These are phyloP conservation scores for Myoxocephalus aenaeus DNA, from an alignment of 2,797 vertebrate genomes.

Conservation along the genomic window DNA sequence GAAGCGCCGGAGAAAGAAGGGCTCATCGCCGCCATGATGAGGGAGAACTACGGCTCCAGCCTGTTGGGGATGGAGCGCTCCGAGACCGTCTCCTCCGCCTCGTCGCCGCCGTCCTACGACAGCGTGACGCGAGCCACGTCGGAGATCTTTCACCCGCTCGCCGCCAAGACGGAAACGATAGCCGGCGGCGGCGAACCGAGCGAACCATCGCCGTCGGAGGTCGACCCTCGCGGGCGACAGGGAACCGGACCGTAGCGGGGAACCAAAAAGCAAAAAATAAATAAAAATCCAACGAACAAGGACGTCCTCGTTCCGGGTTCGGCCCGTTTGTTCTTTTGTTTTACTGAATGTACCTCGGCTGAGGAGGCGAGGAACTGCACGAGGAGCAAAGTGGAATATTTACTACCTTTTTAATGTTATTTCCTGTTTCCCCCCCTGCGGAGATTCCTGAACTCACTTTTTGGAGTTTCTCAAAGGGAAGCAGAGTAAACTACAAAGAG, in stretches of 20 bases:
- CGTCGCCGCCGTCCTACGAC: conserved; percentile 95
- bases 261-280: conserved; percentile 25
- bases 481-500: conserved; percentile 34
- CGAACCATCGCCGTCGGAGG: conserved; percentile 75
- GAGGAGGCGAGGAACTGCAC: conserved; percentile 50
- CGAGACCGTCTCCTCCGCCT: conserved; percentile 90
- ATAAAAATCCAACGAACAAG: conserved; percentile 60
- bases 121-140: conserved; percentile 91
- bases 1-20: conserved; percentile 93
- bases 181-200: conserved; percentile 74
- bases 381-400: background rate
- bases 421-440: conserved; percentile 63
- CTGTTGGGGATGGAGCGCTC: conserved; percentile 78
- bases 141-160: conserved; percentile 84
- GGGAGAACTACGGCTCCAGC: conserved; percentile 87
- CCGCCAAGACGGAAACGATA: conserved; percentile 63
- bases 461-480: conserved; percentile 41
- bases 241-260: conserved; percentile 88
- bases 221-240: conserved; percentile 80
- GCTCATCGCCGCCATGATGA: conserved; percentile 92
- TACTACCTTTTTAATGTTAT: conserved; percentile 41
- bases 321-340: conserved; percentile 74
- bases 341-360: conserved; percentile 90
- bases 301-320: conserved; percentile 49
- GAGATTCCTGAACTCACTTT: conserved; percentile 58